Evolutionary conservation across 2,113 vertebrate genomes (phyloP), one percentile per base, ranked within the genome.

Genomic region (Diphyllodes magnificus): DNA sequence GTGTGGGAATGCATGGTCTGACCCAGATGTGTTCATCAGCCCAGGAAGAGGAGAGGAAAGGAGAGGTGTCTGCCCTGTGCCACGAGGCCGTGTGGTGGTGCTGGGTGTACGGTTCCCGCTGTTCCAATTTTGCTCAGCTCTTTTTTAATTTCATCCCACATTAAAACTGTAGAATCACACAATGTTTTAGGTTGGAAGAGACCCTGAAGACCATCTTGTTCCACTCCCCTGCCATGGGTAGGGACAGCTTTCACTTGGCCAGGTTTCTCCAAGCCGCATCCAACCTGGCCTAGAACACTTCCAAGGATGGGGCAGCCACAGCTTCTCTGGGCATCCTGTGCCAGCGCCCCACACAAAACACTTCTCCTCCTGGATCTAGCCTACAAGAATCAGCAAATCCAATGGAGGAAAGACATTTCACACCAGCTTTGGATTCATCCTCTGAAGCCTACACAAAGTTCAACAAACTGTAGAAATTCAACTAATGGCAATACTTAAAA

Each of bases 51-150:
- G 15, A 68, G 21, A 42, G 0, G 2, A 45, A 45, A 69, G n/a
- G 11, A 63, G 25, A 70, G 1, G 25, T 10, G 3, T 50, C 59
- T 69, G 23, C 7, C 50, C 45, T 35, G 20, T 16, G 11, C 37
- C 37, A 30, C 0, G 2, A 35, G n/a, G 56, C 23, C 3, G 1
- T 2, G 11, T 1, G 2, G 23, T 24, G 30, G 30, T 47, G 25
- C 24, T 82, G 35, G 20, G 0, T 20, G 31, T 44, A 25, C 20
- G 8, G 33, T 18, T 57, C 27, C n/a, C 5, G 0, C 35, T 54
- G 14, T 15, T 33, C 27, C 20, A 18, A 0, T 5, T 2, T 0
- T n/a, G 17, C 27, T 59, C 54, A 66, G 30, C 9, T 23, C 4
- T 77, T 50, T 73, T 68, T 49, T 33, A 6, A 6, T 44, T 73